A percentile compares a stretch with the other conserved stretches of the same genome.
phyloP scores from a whole-genome alignment of 2,797 vertebrate species.

The Melanotaenia maccullochi region DNA sequence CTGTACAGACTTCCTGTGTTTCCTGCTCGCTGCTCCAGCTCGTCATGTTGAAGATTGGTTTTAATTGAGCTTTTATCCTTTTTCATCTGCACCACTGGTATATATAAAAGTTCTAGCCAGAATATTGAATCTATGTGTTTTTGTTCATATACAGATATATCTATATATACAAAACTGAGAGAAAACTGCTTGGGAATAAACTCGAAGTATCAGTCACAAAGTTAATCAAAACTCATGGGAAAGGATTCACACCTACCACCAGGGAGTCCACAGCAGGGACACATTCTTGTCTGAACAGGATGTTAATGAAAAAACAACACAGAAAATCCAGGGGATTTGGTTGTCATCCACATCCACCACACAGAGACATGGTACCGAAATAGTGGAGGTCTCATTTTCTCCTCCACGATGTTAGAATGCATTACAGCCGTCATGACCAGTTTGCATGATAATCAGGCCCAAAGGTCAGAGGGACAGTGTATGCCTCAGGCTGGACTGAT shows the following conservation, averaged over 20 bases:
- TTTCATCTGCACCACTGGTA: not conserved
- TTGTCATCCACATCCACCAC: constrained; percentile 49
- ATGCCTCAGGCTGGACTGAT: constrained; percentile 6
- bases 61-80: constrained; percentile 44
- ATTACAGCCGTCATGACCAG: constrained; percentile 56
- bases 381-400: constrained; percentile 42
- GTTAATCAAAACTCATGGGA: constrained; percentile 61
- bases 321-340: constrained; percentile 80
- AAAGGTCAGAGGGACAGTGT: constrained; percentile 30
- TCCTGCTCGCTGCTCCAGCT: constrained; percentile 54
- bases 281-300: constrained; percentile 81
- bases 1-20: constrained; percentile 74
- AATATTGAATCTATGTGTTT: constrained; percentile 8
- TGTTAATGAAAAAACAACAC: constrained; percentile 88
- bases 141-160: not conserved
- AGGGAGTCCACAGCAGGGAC: constrained; percentile 77
- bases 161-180: not conserved
- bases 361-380: constrained; percentile 29
- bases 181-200: constrained; percentile 11
- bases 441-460: constrained; percentile 66
- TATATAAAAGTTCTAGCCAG: constrained; percentile 1
- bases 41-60: constrained; percentile 43
- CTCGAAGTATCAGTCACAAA: constrained; percentile 36
- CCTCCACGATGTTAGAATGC: constrained; percentile 67
- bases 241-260: constrained; percentile 77